Percentiles rank a stretch among this genome's conserved stretches.
phyloP scores from a whole-genome alignment of 2,888 invertebrate species.

The Chloromyia formosa region DNA sequence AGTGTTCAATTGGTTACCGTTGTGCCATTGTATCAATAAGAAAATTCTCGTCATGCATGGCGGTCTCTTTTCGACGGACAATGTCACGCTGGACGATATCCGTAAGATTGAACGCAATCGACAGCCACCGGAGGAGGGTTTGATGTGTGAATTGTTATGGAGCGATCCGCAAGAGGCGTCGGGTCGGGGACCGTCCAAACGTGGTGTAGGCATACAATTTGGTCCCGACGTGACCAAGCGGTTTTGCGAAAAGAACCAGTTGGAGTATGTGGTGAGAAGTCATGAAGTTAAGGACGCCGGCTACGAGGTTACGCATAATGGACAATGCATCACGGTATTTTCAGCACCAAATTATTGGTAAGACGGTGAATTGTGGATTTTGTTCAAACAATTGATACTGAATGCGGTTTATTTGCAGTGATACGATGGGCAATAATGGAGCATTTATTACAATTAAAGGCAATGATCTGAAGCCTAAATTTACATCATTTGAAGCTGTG shows the following conservation, averaged over 20 bases:
- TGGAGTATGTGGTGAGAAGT: slow-evolving; percentile 94
- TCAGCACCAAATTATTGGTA: slow-evolving; percentile 99
- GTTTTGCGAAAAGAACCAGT: slow-evolving; percentile 84
- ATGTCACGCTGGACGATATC: slow-evolving; percentile 93
- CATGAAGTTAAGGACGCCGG: slow-evolving; percentile 98
- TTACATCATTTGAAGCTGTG: slow-evolving; percentile 93
- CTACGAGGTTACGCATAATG: slow-evolving; percentile 93
- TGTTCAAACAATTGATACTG: not conserved
- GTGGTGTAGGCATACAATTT: slow-evolving; percentile 98
- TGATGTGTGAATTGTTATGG: slow-evolving; percentile 99
- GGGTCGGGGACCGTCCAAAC: slow-evolving; percentile 92
- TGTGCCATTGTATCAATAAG: slow-evolving; percentile 93
- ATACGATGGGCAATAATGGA: slow-evolving; percentile 98
- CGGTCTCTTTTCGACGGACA: slow-evolving; percentile 93
- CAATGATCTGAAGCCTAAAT: slow-evolving; percentile 88
- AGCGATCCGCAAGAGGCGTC: slow-evolving; percentile 93
- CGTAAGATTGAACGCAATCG: slow-evolving; percentile 87
- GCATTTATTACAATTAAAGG: slow-evolving; percentile 96
- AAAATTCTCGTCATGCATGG: slow-evolving; percentile 94
- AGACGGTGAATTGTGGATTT: not conserved
- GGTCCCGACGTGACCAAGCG: slow-evolving; percentile 94
- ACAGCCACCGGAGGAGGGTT: slow-evolving; percentile 96
- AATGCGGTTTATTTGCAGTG: slow-evolving; percentile 70
- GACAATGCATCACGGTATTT: slow-evolving; percentile 98
- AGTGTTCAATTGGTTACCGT: slow-evolving; percentile 97